These are phyloP conservation scores for Chirona hameri DNA, from an alignment of 2,888 invertebrate species.

Conservation along the genomic window DNA sequence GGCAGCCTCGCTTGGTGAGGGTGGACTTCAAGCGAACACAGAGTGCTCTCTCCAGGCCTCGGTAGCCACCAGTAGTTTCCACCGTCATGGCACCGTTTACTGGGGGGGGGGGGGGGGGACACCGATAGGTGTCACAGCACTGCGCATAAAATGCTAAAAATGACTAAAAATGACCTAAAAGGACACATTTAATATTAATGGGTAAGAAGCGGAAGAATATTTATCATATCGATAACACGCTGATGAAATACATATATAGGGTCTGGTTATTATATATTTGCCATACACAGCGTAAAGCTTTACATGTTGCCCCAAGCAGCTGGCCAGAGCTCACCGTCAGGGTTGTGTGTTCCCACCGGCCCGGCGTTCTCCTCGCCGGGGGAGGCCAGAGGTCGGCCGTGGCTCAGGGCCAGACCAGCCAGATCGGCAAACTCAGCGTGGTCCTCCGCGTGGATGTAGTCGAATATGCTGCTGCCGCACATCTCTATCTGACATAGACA, in stretches of 20 bases:
- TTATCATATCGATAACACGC: too few relatives aligned
- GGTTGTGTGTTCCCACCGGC: constrained; percentile 67
- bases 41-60: constrained; percentile 85
- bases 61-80: constrained; percentile 53
- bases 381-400: constrained; percentile 48
- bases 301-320: too few relatives aligned
- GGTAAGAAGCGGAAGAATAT: too few relatives aligned
- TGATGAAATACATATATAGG: too few relatives aligned
- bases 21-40: constrained; percentile 98
- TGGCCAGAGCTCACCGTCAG: constrained; percentile 66
- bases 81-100: constrained; percentile 41
- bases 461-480: constrained; percentile 98
- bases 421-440: constrained; percentile 94
- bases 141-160: too few relatives aligned
- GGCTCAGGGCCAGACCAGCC: constrained; percentile 76
- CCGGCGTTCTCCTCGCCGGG: constrained; percentile 72
- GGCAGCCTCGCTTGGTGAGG: constrained; percentile 92
- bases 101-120: neutral
- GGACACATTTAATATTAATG: too few relatives aligned
- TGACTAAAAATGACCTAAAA: too few relatives aligned
- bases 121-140: too few relatives aligned
- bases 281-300: too few relatives aligned
- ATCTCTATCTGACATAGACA: constrained; percentile 78
- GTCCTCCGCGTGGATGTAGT: constrained; percentile 94
- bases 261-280: too few relatives aligned